phyloP scores from a whole-genome alignment of 2,113 vertebrate genomes.

The zebrafish (Danio rerio) region GRCz12tu NC_133192.1:14147001-14147500 shows the following conservation, averaged over 20 bases:
- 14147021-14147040: conserved; percentile 91
- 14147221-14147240: not conserved
- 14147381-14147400: not conserved
- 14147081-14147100: conserved; percentile 63
- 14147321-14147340: not conserved
- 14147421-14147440: not conserved
- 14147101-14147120: conserved; percentile 83
- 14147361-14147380: not conserved
- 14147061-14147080: conserved; percentile 81
- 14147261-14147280: not conserved
- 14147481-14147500: not conserved
- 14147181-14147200: not conserved
- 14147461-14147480: not conserved
- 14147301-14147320: not conserved
- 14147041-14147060: conserved; percentile 88
- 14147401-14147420: not conserved
- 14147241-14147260: not conserved
- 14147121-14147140: conserved; percentile 97
- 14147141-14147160: conserved; percentile 62
- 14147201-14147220: not conserved
- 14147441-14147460: not conserved
- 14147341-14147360: not conserved
- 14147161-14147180: not conserved
- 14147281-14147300: no score
- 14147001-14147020: conserved; percentile 89